A percentile compares a stretch with the other conserved stretches of the same genome.
phyloP scores from a whole-genome alignment of 2,797 vertebrate species.

The Gastrophryne carolinensis region DNA sequence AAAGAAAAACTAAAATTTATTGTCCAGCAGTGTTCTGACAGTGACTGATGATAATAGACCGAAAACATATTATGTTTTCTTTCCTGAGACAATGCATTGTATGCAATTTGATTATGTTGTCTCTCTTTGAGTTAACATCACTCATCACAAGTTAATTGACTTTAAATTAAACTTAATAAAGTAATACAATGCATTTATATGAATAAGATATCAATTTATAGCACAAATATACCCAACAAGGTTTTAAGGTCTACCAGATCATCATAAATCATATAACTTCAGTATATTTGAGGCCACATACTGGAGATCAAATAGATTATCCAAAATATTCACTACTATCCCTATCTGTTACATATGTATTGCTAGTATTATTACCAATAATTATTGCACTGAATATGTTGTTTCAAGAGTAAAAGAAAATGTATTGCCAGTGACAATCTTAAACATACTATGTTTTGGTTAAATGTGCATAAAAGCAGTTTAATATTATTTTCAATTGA shows the following conservation, averaged over 20 bases:
- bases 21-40: conserved; percentile 52
- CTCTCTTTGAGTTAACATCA: conserved; percentile 44
- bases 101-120: conserved; percentile 43
- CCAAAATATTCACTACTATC: not conserved
- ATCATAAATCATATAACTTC: conserved; percentile 50
- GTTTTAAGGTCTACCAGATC: conserved; percentile 31
- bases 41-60: conserved; percentile 31
- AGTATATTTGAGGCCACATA: conserved; percentile 34
- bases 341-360: not conserved
- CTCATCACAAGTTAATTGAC: conserved; percentile 23
- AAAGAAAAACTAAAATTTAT: conserved; percentile 33
- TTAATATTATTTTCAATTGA: too few species aligned
- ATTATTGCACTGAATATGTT: too few species aligned
- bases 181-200: conserved; percentile 46
- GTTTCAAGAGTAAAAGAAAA: too few species aligned
- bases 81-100: conserved; percentile 30
- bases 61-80: conserved; percentile 48
- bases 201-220: conserved; percentile 48
- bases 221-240: conserved; percentile 44
- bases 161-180: conserved; percentile 40
- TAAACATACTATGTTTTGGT: too few species aligned
- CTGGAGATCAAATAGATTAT: not conserved
- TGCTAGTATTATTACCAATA: too few species aligned
- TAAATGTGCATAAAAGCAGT: too few species aligned
- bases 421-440: too few species aligned